A percentile compares a stretch with the other conserved stretches of the same genome.
Evolutionary conservation across 1,140 invertebrate genomes (phyloP).

Genomic region (Ceratoteleas bidentatus): DNA sequence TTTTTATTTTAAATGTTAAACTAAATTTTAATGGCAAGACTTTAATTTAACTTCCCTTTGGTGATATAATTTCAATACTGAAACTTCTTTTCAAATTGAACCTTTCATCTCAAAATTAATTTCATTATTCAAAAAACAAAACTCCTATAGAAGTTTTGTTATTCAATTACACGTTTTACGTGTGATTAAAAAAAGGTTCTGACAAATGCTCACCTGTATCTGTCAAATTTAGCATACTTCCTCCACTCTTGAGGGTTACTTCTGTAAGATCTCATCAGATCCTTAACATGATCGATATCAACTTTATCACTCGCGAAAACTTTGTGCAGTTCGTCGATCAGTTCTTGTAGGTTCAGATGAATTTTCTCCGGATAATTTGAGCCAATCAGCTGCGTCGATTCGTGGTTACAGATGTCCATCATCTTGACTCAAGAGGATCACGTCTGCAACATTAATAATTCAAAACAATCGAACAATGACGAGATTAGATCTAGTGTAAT

Average conservation of each 20-base stretch:
- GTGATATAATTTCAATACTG: no score
- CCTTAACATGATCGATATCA: slow-evolving; percentile 93
- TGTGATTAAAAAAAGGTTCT: neutral
- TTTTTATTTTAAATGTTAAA: no score
- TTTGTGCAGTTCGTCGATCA: slow-evolving; percentile 87
- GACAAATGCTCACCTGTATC: slow-evolving; percentile 90
- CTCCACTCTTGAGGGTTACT: slow-evolving; percentile 95
- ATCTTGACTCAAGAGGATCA: slow-evolving; percentile 9
- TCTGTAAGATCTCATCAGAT: slow-evolving; percentile 92
- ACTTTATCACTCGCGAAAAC: slow-evolving; percentile 90
- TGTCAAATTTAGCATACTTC: slow-evolving; percentile 97
- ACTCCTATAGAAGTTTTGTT: no score
- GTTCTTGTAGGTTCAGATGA: slow-evolving; percentile 84
- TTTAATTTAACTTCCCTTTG: no score
- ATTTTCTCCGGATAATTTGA: slow-evolving; percentile 30
- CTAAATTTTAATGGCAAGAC: no score
- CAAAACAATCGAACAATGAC: neutral
- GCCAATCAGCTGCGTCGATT: slow-evolving; percentile 22
- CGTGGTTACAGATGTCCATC: slow-evolving; percentile 45
- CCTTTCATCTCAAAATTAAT: no score
- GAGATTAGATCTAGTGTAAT: no score
- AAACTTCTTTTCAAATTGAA: no score
- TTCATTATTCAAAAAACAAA: no score
- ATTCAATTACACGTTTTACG: no score
- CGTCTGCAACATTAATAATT: slow-evolving; percentile 5